A percentile compares a stretch with the other conserved stretches of the same genome.
Conservation (phyloP, 1,140 invertebrate species). For the Homalodisca vitripennis region DNA sequence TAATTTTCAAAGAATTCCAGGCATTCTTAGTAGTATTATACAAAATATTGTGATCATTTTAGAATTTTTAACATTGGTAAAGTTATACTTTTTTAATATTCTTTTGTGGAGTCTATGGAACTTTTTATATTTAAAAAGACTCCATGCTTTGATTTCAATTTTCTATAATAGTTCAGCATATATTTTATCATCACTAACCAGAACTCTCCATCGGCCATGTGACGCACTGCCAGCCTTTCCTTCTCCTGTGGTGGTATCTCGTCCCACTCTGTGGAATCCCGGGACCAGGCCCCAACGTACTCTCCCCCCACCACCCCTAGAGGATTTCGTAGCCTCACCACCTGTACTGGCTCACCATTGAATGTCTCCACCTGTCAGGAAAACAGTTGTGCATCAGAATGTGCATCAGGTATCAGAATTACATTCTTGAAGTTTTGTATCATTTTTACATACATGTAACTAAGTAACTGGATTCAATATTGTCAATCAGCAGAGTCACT, state of each 20-base stretch:
- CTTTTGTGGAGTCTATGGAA: no score
- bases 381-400: neutral
- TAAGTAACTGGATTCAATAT: no score
- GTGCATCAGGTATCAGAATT: neutral
- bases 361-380: conserved; percentile 64
- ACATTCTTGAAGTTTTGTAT: no score
- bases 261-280: conserved; percentile 71
- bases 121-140: no score
- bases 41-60: no score
- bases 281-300: conserved; percentile 71
- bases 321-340: conserved; percentile 71
- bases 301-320: conserved; percentile 64
- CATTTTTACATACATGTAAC: no score
- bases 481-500: no score
- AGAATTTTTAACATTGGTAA: no score
- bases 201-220: conserved; percentile 75
- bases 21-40: no score
- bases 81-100: no score
- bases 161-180: neutral
- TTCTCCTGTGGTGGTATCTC: conserved; percentile 69
- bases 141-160: no score
- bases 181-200: conserved; percentile 55
- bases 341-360: conserved; percentile 67
- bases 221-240: conserved; percentile 64
- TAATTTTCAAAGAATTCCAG: no score